phyloP scores from a whole-genome alignment of 2,797 vertebrate genomes.

The Pseudochromis fuscus region DNA sequence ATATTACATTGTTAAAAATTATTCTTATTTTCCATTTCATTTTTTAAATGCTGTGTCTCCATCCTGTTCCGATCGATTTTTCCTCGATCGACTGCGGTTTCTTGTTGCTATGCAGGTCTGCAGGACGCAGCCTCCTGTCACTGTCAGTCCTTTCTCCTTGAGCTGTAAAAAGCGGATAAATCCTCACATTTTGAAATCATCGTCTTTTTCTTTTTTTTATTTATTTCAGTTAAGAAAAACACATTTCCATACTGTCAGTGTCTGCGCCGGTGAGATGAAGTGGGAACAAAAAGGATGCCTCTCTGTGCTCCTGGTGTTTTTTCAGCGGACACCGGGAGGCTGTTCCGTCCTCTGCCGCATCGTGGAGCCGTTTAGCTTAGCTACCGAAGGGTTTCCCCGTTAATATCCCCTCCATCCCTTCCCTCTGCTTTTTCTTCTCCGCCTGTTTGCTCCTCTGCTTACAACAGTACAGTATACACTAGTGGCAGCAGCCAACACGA shows the following conservation, averaged over 20 bases:
- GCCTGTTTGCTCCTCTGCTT: slow-evolving; percentile 61
- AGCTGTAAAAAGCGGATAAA: not conserved
- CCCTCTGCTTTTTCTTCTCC: slow-evolving; percentile 57
- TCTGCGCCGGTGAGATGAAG: not conserved
- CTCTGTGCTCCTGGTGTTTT: slow-evolving; percentile 3
- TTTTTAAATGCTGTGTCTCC: not conserved
- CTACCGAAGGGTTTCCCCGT: slow-evolving; percentile 63
- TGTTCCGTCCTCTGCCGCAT: slow-evolving; percentile 43
- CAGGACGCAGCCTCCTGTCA: slow-evolving; percentile 62
- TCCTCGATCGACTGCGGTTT: slow-evolving; percentile 79
- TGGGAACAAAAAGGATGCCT: slow-evolving; percentile 26
- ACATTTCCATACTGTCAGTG: not conserved
- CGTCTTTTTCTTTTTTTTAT: not conserved
- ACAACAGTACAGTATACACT: slow-evolving; percentile 62
- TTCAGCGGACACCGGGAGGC: not conserved
- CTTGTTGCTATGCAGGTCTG: slow-evolving; percentile 87
- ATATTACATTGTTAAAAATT: too few relatives aligned
- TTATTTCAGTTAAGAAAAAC: too few relatives aligned
- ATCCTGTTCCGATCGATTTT: slow-evolving; percentile 67
- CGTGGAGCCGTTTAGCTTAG: slow-evolving; percentile 67
- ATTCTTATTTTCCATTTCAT: not conserved
- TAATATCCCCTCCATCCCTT: slow-evolving; percentile 53
- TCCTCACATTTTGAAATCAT: fast-evolving
- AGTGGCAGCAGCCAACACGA: slow-evolving; percentile 66
- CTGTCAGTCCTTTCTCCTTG: slow-evolving; percentile 35